Conservation (phyloP, 1,140 invertebrate species). For the Drosophila pandora region DNA sequence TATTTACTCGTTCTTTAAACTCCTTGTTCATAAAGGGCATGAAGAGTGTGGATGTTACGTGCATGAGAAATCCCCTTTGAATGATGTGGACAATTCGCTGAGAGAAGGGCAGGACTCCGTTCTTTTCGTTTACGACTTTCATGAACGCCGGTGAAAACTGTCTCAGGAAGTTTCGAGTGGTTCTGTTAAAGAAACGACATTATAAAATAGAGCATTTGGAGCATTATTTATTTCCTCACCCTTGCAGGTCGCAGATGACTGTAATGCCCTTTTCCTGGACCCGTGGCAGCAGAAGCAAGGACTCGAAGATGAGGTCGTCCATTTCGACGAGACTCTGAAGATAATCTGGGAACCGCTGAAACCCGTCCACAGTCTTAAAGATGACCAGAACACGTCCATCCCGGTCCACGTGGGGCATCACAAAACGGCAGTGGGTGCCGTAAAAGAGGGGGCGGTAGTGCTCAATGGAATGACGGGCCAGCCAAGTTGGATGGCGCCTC, state of each 20-base stretch:
- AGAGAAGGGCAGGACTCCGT: constrained; percentile 65
- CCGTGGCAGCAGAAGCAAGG: constrained; percentile 65
- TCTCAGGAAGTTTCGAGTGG: constrained; percentile 67
- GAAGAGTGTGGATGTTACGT: constrained; percentile 65
- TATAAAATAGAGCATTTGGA: background rate
- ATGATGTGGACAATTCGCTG: constrained; percentile 71
- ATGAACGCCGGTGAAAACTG: constrained; percentile 69
- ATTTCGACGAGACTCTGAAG: constrained; percentile 75
- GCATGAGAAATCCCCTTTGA: constrained; percentile 74
- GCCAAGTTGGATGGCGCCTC: constrained; percentile 65
- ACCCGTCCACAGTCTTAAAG: constrained; percentile 76
- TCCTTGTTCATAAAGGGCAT: constrained; percentile 79
- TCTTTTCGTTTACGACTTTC: constrained; percentile 74
- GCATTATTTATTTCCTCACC: constrained; percentile 32
- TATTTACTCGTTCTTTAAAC: constrained; percentile 71
- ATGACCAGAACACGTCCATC: constrained; percentile 68
- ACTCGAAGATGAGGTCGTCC: constrained; percentile 80
- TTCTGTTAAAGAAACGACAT: constrained; percentile 15
- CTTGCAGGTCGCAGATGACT: constrained; percentile 74
- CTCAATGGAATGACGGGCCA: constrained; percentile 66
- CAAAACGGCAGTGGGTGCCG: constrained; percentile 60
- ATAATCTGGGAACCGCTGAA: constrained; percentile 71
- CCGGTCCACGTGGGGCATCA: constrained; percentile 75
- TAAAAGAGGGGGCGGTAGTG: constrained; percentile 63
- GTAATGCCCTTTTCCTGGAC: constrained; percentile 75